Evolutionary conservation across 2,113 vertebrate species (phyloP), one percentile per base, ranked within the genome.

Genomic region (Spilogale gracilis): DNA sequence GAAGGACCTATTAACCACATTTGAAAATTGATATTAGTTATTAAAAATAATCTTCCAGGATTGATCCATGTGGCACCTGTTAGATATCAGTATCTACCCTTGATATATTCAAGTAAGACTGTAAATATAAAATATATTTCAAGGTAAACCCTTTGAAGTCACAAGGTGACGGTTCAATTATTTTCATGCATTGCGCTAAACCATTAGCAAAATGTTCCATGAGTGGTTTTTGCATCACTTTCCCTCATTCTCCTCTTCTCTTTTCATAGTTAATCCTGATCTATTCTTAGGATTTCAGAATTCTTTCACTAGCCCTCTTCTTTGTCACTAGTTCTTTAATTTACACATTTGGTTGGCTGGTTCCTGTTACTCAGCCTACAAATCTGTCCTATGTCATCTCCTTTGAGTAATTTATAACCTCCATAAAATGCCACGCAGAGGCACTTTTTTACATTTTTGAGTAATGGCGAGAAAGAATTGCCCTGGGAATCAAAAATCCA

Each of bases 351-450:
- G 96, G 96, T 98, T 98, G 97, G 95, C 98, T 98, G 98, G 97
- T 98, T 98, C 98, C 98, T 98, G 98, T 99, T 98, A 98, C 98
- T 98, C 94, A 96, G 98, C 98, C 98, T 98, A 98, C 98, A 99
- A 98, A 99, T 99, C 99, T 99, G 98, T 99, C 98, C 98, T 98
- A 98, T 99, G 99, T 99, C 99, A 98, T 99, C 99, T 99, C 98
- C 98, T 99, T 98, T 97, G 98, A 98, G 98, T 98, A 98, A 99
- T 99, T 99, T 99, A 99, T 98, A 98, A 98, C 98, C 98, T 98
- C 99, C 97, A 99, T 99, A 99, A 99, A 99, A 99, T 98, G 97
- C 98, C 98, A 98, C 93, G 96, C 97, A 98, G 98, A 98, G 97
- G 97, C 95, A 96, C 98, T 98, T 99, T 97, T 99, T 98, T 98